phyloP scores from a whole-genome alignment of 2,797 vertebrate species.

The Xyrichtys novacula region DNA sequence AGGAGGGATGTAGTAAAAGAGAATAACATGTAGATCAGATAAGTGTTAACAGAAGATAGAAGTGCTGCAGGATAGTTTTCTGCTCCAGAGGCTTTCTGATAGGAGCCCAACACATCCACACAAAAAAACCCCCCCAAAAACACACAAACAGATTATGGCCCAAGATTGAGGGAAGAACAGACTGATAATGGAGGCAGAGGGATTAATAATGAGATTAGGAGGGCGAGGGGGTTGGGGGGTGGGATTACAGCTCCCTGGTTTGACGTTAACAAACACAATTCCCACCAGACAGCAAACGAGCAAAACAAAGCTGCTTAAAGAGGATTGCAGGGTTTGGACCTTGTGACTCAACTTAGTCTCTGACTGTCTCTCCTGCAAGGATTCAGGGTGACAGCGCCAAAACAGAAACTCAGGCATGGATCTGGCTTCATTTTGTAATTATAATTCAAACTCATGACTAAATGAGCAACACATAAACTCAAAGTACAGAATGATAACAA shows the following conservation, averaged over 20 bases:
- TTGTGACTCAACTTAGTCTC: constrained; percentile 62
- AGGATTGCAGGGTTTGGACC: constrained; percentile 65
- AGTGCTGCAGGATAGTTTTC: constrained; percentile 33
- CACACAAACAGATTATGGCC: constrained; percentile 48
- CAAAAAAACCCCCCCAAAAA: not conserved
- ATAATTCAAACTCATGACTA: not conserved
- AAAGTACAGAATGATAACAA: not conserved
- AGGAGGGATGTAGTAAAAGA: not conserved
- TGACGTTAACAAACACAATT: constrained; percentile 63
- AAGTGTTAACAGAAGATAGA: constrained; percentile 26
- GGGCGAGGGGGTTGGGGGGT: constrained; percentile 24
- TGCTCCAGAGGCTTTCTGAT: constrained; percentile 28
- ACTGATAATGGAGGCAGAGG: constrained; percentile 59
- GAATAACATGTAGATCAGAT: constrained; percentile 18
- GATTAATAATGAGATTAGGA: constrained; percentile 71
- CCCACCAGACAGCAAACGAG: constrained; percentile 68
- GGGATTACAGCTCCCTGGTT: constrained; percentile 61
- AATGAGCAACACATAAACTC: not conserved
- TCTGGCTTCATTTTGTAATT: not conserved
- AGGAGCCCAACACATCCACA: constrained; percentile 38
- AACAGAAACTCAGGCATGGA: constrained; percentile 53
- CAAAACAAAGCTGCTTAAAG: constrained; percentile 74
- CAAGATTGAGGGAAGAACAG: constrained; percentile 62
- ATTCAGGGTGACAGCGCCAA: constrained; percentile 59
- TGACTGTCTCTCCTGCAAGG: constrained; percentile 52